Evolutionary conservation across 2,113 vertebrate genomes (phyloP), one percentile per base, ranked within the genome.

Genomic region (Osmerus mordax): DNA sequence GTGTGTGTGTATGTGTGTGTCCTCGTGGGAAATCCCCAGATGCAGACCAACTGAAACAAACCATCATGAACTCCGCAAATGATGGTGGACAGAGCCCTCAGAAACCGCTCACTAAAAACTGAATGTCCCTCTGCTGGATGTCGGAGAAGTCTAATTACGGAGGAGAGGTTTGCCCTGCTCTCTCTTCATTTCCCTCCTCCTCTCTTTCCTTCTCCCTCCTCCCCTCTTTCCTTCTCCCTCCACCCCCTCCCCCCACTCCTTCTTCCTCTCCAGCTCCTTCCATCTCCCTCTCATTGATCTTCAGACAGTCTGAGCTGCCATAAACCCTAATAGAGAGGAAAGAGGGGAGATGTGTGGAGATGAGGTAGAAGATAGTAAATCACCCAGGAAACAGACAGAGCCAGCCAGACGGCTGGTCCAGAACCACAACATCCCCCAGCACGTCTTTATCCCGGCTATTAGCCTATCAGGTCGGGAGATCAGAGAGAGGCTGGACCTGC

Each of bases 271-370:
- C 56, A 63, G n/a, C 71, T 78, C 63, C 54, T 58, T 56, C n/a
- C 21, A 15, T 18, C 52, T 65, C 52, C 28, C 63, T 54, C 52
- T 25, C 75, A 76, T 81, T 84, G 80, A 86, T 84, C 82, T 84
- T 84, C 82, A 86, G 84, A 84, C 77, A 76, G 65, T 79, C 51
- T 66, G 52, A 72, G 69, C 58, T 76, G 78, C 74, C 78, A 78
- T 87, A 83, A 84, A 84, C 59, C 55, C 41, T 79, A 78, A 86
- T 83, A 81, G 81, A 76, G 82, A 84, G 81, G 85, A 87, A 87
- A 87, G 78, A 78, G 77, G 82, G 75, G 74, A 69, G 71, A 81
- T 82, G 84, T 81, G 74, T 77, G 70, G 32, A n/a, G 41, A 81
- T 73, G 72, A 73, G 73, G 78, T 76, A 58, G 71, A 47, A 69